Percentiles rank a stretch among this genome's conserved stretches.
Conservation (phyloP, 1,140 invertebrate species). For the Nixonia krombeini region DNA sequence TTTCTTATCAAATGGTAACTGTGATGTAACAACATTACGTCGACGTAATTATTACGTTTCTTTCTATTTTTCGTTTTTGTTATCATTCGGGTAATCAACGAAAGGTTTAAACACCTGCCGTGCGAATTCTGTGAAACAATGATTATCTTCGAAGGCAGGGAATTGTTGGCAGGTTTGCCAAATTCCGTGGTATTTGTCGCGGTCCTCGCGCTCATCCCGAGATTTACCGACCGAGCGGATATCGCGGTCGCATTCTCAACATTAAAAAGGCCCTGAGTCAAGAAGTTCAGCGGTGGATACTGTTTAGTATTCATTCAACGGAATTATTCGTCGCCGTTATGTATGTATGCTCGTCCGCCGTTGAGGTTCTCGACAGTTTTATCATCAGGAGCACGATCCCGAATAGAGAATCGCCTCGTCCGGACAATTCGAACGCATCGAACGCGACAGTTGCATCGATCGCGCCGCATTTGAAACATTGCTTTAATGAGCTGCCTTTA, state of each 20-base stretch:
- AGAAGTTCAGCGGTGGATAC: background rate
- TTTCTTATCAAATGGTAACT: no score
- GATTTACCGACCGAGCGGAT: background rate
- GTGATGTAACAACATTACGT: no score
- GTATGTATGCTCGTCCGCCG: background rate
- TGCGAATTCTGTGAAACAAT: no score
- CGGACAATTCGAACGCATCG: background rate
- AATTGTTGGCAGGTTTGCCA: background rate
- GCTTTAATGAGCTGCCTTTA: background rate
- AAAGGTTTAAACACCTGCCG: no score
- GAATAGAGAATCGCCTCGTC: background rate
- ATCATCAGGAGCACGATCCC: background rate
- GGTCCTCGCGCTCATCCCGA: background rate
- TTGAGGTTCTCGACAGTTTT: slow-evolving; percentile 1
- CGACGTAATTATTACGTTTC: no score
- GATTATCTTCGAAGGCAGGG: no score
- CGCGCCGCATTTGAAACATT: no score
- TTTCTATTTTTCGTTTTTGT: no score
- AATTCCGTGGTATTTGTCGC: background rate
- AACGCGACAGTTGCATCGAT: background rate
- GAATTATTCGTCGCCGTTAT: slow-evolving; percentile 49
- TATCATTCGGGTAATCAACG: no score
- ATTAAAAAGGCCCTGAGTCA: slow-evolving; percentile 1
- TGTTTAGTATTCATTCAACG: slow-evolving; percentile 44
- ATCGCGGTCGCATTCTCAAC: background rate